Conservation (phyloP, 2,888 invertebrate species). For the Alloplasta piceator region DNA sequence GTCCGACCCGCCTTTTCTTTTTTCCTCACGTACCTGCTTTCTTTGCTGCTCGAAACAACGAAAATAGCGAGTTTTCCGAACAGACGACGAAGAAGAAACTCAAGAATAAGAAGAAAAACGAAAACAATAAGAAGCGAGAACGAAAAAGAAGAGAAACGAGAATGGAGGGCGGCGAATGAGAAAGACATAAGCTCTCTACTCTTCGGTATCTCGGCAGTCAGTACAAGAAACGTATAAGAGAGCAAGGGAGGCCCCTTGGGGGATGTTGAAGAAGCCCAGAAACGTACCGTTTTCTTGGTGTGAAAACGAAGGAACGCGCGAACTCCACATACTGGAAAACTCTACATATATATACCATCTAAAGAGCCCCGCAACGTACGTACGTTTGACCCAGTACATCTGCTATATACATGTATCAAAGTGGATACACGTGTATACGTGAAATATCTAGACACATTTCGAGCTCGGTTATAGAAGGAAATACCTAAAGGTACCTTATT, state of each 20-base stretch:
- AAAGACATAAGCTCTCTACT: constrained; percentile 50
- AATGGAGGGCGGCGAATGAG: constrained; percentile 33
- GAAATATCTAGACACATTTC: not conserved
- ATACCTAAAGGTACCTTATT: constrained; percentile 20
- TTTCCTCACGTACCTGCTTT: constrained; percentile 16
- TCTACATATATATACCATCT: constrained; percentile 27
- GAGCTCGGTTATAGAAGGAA: not conserved
- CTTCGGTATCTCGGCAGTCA: constrained; percentile 20
- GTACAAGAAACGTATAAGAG: constrained; percentile 15
- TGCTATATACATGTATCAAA: not conserved
- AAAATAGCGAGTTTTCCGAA: constrained; percentile 42
- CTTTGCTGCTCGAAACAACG: constrained; percentile 32
- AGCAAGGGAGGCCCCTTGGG: constrained; percentile 46
- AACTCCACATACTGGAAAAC: constrained; percentile 33
- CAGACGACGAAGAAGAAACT: constrained; percentile 41
- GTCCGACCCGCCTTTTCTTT: constrained; percentile 27
- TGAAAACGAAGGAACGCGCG: constrained; percentile 60
- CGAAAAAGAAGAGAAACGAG: constrained; percentile 24
- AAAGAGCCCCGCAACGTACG: constrained; percentile 21
- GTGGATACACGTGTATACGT: not conserved
- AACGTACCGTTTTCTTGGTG: constrained; percentile 59
- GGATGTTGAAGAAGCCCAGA: constrained; percentile 48
- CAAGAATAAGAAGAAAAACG: constrained; percentile 2
- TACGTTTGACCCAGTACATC: not conserved
- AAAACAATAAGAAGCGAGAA: constrained; percentile 10